A percentile compares a stretch with the other conserved stretches of the same genome.
phyloP scores from a whole-genome alignment of 2,888 invertebrate genomes.

The Yponomeuta malinellus region DNA sequence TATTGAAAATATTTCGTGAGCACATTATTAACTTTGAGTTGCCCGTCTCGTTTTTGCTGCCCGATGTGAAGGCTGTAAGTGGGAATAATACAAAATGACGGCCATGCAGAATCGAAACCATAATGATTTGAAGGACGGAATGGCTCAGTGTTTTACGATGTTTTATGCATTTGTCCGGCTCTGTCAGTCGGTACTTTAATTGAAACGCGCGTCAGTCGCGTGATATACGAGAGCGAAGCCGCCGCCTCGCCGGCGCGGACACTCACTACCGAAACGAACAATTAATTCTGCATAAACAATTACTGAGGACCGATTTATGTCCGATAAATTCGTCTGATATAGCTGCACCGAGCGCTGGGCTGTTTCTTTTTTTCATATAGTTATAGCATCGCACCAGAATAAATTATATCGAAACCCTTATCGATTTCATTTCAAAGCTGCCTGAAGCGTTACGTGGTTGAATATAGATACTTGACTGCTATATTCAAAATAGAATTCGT shows the following conservation, averaged over 20 bases:
- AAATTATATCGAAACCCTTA: conserved; percentile 31
- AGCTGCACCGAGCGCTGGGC: conserved; percentile 37
- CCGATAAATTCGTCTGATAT: conserved; percentile 39
- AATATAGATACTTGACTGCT: neutral
- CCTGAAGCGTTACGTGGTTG: conserved; percentile 27
- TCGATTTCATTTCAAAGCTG: conserved; percentile 51
- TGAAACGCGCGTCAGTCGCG: conserved; percentile 54
- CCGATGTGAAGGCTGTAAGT: neutral
- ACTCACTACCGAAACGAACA: conserved; percentile 41
- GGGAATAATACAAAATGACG: conserved; percentile 22
- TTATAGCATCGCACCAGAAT: conserved; percentile 9
- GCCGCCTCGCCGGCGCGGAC: conserved; percentile 31
- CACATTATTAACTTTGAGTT: neutral
- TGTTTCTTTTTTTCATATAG: conserved; percentile 22
- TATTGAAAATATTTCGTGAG: conserved; percentile 7
- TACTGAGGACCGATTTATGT: conserved; percentile 54
- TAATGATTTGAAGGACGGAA: conserved; percentile 22
- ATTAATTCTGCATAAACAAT: conserved; percentile 63
- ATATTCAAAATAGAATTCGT: neutral
- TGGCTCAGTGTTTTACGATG: conserved; percentile 19
- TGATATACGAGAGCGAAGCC: conserved; percentile 52
- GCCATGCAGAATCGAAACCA: conserved; percentile 26
- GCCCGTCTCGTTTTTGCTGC: conserved; percentile 2
- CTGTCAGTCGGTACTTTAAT: conserved; percentile 57
- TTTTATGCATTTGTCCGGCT: conserved; percentile 38